A percentile compares a stretch with the other conserved stretches of the same genome.
Evolutionary conservation across 37 sponge, comb jelly and placozoan genomes (phyloP).

Genomic region (Geodia barretti): DNA sequence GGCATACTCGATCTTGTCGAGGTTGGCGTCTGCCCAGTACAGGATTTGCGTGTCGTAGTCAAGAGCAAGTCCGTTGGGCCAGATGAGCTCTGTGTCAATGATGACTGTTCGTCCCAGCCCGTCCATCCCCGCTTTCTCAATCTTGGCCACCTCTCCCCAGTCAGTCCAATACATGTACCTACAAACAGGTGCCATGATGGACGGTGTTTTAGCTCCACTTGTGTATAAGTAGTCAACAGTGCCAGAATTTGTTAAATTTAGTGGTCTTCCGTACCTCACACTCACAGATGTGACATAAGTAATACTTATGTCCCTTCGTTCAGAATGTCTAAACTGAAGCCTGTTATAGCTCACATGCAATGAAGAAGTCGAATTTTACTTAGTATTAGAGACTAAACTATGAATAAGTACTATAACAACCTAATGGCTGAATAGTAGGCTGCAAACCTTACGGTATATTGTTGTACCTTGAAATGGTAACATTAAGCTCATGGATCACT

Average conservation of each 20-base stretch:
- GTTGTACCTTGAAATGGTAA: too few species aligned
- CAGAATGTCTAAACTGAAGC: too few species aligned
- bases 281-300: too few species aligned
- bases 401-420: too few species aligned
- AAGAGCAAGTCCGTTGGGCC: conserved; percentile 69
- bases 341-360: too few species aligned
- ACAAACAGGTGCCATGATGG: not conserved
- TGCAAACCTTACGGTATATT: too few species aligned
- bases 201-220: too few species aligned
- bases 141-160: conserved; percentile 31
- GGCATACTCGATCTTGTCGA: conserved; percentile 43
- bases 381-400: too few species aligned
- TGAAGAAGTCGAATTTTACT: too few species aligned
- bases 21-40: conserved; percentile 79
- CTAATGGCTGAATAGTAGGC: too few species aligned
- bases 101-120: conserved; percentile 24
- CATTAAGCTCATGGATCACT: too few species aligned
- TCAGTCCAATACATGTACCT: conserved; percentile 81
- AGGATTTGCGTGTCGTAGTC: conserved; percentile 58
- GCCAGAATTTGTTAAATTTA: not conserved
- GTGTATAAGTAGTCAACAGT: not conserved
- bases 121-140: conserved; percentile 52
- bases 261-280: not conserved
- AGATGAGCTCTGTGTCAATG: conserved; percentile 16
- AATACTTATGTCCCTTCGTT: too few species aligned